Percentiles rank a stretch among this genome's conserved stretches.
phyloP scores from a whole-genome alignment of 2,113 vertebrate species.

The Campylorhamphus procurvoides region DNA sequence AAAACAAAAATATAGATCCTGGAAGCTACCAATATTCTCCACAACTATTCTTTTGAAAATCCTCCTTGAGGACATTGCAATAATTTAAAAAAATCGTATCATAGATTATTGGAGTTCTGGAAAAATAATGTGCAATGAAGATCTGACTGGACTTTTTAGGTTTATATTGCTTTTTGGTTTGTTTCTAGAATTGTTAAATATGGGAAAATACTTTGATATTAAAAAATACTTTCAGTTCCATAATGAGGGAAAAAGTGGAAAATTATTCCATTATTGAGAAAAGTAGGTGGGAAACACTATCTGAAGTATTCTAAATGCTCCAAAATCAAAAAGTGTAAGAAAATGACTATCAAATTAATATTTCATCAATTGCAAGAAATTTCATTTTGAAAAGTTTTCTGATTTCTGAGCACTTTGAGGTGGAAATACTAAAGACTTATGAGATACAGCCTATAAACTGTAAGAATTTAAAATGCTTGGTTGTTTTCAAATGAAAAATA shows the following conservation, averaged over 20 bases:
- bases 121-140: not conserved
- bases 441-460: not conserved
- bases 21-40: not conserved
- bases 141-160: not conserved
- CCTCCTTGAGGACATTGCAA: not conserved
- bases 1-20: not conserved
- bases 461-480: not conserved
- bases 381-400: not conserved
- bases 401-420: not conserved
- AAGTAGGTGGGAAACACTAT: not conserved
- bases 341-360: not conserved
- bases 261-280: rapidly evolving
- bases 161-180: not conserved
- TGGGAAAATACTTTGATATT: not conserved
- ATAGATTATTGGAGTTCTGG: not conserved
- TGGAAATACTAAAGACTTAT: not conserved
- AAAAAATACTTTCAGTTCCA: not conserved
- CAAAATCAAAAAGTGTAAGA: not conserved
- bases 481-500: not conserved
- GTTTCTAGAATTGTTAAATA: not conserved
- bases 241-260: not conserved
- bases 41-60: not conserved
- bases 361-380: not conserved
- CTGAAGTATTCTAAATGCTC: not conserved
- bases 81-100: not conserved